Base-by-base conservation (phyloP, 2,113 vertebrate species). In the Psittacus erithacus region DNA sequence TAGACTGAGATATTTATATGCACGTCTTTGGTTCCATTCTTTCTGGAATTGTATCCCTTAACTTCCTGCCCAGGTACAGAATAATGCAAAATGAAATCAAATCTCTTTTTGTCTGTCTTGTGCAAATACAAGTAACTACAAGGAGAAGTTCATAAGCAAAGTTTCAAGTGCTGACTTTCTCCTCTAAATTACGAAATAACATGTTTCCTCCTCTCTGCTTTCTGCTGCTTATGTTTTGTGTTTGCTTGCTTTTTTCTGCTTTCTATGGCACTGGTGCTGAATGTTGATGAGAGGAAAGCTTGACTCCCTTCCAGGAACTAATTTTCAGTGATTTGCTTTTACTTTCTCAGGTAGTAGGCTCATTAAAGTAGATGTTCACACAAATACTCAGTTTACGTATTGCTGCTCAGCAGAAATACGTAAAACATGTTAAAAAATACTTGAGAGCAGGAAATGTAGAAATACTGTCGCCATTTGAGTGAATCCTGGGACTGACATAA, bases 261-360 rank as follows among this genome's bases (percentile, higher is more conserved):
- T 95, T 65, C 79, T 84, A 7, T 76, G 46, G 64, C 20, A 55
- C 71, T 90, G 71, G 78, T 81, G 62, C 62, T 96, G 97, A 97
- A 97, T 97, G 87, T 75, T 41, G 70, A 96, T 95, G 92, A 93
- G 91, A 86, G 43, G 50, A 41, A 95, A 94, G 52, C 67, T 75
- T 97, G 95, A 79, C 49, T 90, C 50, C 53, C 20, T 92, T 96
- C 88, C 89, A 97, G 77, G 64, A 84, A 82, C 92, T 96, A 17
- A 69, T 95, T 96, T 93, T 63, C 63, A 6, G n/a, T 90, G 49
- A 90, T 94, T 94, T 90, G 24, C 43, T 88, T 77, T 76, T 75
- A 50, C 82, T 75, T 88, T 78, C 46, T 90, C 69, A 67, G 55
- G 27, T 85, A 92, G n/a, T 46, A 86, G 63, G 28, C 33, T 60